Evolutionary conservation across 2,797 vertebrate genomes (phyloP), one percentile per base, ranked within the genome.

Genomic region (Steatocranus sp.): DNA sequence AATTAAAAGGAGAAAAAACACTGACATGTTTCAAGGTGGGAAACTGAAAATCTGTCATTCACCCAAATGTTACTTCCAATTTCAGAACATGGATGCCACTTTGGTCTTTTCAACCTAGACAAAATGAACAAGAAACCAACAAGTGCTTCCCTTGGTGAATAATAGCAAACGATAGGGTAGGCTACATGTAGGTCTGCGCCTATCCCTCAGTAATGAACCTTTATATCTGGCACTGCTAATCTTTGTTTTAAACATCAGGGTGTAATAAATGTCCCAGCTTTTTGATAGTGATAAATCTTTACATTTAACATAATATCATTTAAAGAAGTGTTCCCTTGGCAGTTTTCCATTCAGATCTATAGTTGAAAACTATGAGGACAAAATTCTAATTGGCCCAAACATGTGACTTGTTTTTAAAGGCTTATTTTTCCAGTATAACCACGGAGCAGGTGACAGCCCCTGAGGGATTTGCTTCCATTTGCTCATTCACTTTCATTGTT

Each of bases 11-110:
- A n/a, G 10, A 61, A 61, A 61, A 61, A 80, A 86, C 78, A 73
- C 38, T 66, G 81, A 83, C 50, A 83, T 78, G 74, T 50, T 84
- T 84, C 73, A 70, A 8, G 41, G 51, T 51, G 78, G 61, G 56
- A 89, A 88, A 91, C 46, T 58, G 49, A 81, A 25, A 70, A 88
- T 90, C 83, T 83, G 76, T 85, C 79, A 92, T 91, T 84, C 78
- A 89, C 91, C 81, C 34, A 86, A 70, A 88, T 87, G 18, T 84
- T 87, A 17, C 58, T 11, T 34, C 50, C 18, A 11, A 30, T 76
- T 81, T 87, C 23, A 87, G 82, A 90, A 80, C 7, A 36, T 83
- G 75, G 88, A 91, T 83, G 86, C 90, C 86, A 84, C 78, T 23
- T 7, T 87, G 15, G 43, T 68, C 56, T 87, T 87, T 85, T 41